phyloP scores from a whole-genome alignment of 2,888 invertebrate species.

The Lampropteryx suffumata region DNA sequence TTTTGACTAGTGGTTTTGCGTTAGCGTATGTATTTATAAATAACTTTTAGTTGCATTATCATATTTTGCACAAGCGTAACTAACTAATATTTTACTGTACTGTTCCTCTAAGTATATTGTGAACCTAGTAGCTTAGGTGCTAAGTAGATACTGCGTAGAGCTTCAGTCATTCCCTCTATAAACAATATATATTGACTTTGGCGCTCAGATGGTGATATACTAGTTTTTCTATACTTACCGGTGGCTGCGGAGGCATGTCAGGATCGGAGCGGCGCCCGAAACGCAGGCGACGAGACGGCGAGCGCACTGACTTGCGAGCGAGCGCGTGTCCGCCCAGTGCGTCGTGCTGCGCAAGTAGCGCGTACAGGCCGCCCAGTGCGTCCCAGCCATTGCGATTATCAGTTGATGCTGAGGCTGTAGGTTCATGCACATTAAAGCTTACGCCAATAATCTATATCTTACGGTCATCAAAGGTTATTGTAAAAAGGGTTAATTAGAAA shows the following conservation, averaged over 20 bases:
- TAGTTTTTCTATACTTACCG: constrained; percentile 62
- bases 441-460: no score
- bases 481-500: no score
- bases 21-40: no score
- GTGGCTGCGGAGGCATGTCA: constrained; percentile 80
- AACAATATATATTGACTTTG: background rate
- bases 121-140: no score
- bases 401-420: constrained; percentile 51
- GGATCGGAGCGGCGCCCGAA: constrained; percentile 90
- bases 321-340: constrained; percentile 87
- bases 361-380: constrained; percentile 82
- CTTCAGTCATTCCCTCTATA: no score
- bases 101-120: no score
- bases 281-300: constrained; percentile 89
- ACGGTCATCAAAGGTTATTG: no score
- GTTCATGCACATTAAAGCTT: constrained; percentile 39
- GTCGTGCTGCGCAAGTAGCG: constrained; percentile 84
- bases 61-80: no score
- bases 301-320: constrained; percentile 89
- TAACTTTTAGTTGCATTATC: no score
- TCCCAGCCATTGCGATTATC: constrained; percentile 67
- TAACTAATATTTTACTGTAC: no score
- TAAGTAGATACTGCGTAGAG: no score
- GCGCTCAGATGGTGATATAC: no score
- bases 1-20: background rate